These are phyloP conservation scores for Plebejus argus DNA, from an alignment of 2,888 invertebrate species.

Conservation along the genomic window DNA sequence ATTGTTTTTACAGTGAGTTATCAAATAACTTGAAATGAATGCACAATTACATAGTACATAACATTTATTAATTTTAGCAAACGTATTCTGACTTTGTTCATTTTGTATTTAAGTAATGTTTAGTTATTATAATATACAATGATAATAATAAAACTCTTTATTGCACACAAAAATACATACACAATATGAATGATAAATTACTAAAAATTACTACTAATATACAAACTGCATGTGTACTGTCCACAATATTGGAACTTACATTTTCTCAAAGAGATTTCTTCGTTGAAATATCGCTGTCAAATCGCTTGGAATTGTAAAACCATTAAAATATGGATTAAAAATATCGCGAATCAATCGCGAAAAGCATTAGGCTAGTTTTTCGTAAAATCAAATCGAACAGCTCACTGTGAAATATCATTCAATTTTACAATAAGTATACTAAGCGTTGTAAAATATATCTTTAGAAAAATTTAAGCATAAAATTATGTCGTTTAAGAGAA, in stretches of 20 bases:
- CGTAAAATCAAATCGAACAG: background rate
- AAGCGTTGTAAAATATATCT: conserved; percentile 17
- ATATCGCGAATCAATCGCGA: background rate
- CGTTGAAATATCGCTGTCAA: background rate
- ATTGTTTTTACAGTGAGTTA: background rate
- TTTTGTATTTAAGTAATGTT: background rate
- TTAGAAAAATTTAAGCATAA: conserved; percentile 12
- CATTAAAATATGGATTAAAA: background rate
- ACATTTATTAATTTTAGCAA: background rate
- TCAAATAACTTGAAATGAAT: background rate
- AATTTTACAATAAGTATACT: background rate
- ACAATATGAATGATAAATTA: too few species aligned
- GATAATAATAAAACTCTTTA: too few species aligned
- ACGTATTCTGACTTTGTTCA: background rate
- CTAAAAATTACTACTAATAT: too few species aligned
- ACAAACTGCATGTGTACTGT: too few species aligned
- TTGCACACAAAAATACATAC: too few species aligned
- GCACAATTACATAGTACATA: background rate
- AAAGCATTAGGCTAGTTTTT: background rate
- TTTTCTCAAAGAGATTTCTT: background rate
- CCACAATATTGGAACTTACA: background rate
- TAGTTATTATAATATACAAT: too few species aligned
- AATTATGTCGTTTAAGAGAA: background rate
- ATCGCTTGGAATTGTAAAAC: background rate
- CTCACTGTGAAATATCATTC: conserved; percentile 13